Evolutionary conservation across 1,140 invertebrate genomes (phyloP), one percentile per base, ranked within the genome.

Genomic region (Lepidostoma basale): DNA sequence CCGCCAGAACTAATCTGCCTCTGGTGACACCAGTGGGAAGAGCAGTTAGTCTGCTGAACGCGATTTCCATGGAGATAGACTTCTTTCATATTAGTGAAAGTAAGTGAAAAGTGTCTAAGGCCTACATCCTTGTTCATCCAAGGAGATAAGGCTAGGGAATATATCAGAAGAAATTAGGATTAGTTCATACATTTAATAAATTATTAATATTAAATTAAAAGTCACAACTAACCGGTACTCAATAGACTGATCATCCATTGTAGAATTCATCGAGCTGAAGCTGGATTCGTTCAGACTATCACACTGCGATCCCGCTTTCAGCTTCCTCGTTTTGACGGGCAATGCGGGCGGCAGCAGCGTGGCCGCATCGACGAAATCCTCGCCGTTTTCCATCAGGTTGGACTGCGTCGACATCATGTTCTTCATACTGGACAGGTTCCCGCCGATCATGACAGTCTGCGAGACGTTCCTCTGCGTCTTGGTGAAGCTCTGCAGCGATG

Each of bases 401-500:
- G 64, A 40, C 10, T 52, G 28, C 3, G 28, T 65, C 12, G 62
- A 49, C 10, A 47, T 16, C 9, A 52, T 54, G 33, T 54, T 65
- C 16, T 39, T 54, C 28, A 65, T 25, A 28, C 25, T 66, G 6
- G 64, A 30, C 64, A 45, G n/a, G 23, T 66, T 58, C n/a, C 64
- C 64, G 25, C 23, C 54, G n/a, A 66, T 40, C 45, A 40, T 39
- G 20, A 58, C 14, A 5, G 40, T 66, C 23, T 66, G 36, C 5
- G 64, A 66, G 3, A 66, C 49, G 20, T 66, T 56, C 12, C 30
- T 52, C 25, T 65, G 62, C 33, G 84, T 83, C 2, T 81, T 76
- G 10, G 84, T 83, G 58, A 86, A 88, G 45, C 86, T 88, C 70
- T 87, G 77, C 65, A 85, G 78, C 12, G 85, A 86, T 58, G 83